Percentiles rank a stretch among this genome's conserved stretches.
phyloP scores from a whole-genome alignment of 2,888 invertebrate genomes.

The Lepidochrysops patricia region DNA sequence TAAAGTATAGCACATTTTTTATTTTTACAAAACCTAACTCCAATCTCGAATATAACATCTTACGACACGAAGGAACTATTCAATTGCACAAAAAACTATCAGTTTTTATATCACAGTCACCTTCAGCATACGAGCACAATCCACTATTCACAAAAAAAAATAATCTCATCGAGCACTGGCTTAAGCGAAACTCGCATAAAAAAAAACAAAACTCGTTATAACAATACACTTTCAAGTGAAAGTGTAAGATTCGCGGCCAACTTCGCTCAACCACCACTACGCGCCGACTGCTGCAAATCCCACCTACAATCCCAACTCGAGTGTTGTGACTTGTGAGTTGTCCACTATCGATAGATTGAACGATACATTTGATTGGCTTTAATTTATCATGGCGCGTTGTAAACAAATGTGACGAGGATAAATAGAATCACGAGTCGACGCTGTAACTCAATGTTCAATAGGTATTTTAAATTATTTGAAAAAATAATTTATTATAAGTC shows the following conservation, averaged over 20 bases:
- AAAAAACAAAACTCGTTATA: constrained; percentile 2
- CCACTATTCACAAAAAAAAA: not conserved
- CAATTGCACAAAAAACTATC: not conserved
- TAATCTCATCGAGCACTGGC: not conserved
- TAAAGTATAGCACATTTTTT: not conserved
- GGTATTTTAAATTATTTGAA: not conserved
- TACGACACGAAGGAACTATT: not conserved
- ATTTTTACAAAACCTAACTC: not conserved
- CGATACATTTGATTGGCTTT: not conserved
- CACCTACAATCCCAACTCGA: constrained; percentile 21
- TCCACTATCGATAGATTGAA: constrained; percentile 12
- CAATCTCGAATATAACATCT: not conserved
- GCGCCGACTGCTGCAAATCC: constrained; percentile 23
- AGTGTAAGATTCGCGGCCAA: constrained; percentile 20
- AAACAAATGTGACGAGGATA: not conserved
- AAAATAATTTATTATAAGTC: too few relatives aligned
- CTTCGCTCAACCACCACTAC: constrained; percentile 29
- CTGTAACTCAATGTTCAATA: too few relatives aligned
- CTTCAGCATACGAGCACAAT: not conserved
- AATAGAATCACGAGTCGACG: too few relatives aligned
- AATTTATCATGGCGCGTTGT: not conserved
- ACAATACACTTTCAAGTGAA: constrained; percentile 17
- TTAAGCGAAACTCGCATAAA: not conserved
- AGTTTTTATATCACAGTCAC: not conserved
- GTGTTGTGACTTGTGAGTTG: constrained; percentile 28